These are phyloP conservation scores for Pogonocichla stellata DNA, from an alignment of 2,113 vertebrate genomes.

Conservation along the genomic window DNA sequence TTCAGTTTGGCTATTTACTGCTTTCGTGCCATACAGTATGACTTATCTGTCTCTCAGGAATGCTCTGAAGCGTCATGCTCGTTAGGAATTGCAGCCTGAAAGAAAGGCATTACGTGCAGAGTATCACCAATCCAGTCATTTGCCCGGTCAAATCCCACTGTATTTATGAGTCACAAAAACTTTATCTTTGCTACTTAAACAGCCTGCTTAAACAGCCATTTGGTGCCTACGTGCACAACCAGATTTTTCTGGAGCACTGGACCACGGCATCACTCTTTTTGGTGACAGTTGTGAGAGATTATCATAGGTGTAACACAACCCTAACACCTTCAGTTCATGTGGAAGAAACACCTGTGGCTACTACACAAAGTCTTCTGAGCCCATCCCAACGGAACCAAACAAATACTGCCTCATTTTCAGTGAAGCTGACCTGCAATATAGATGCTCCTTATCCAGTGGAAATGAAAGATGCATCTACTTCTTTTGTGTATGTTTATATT, in stretches of 20 bases:
- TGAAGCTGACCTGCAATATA: background rate
- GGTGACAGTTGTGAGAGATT: background rate
- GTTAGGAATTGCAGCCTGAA: background rate
- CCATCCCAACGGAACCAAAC: background rate
- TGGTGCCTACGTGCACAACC: rapidly evolving
- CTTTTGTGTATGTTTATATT: background rate
- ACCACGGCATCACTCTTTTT: background rate
- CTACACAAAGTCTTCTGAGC: background rate
- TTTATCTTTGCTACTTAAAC: background rate
- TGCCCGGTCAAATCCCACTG: background rate
- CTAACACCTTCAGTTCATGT: background rate
- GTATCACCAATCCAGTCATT: background rate
- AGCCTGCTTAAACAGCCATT: background rate
- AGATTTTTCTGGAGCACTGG: background rate
- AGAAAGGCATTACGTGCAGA: background rate
- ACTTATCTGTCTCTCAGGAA: background rate
- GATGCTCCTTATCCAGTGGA: background rate
- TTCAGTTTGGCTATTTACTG: background rate
- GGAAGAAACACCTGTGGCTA: background rate
- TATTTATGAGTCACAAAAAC: background rate
- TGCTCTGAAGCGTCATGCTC: background rate
- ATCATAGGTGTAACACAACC: background rate
- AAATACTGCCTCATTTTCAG: background rate
- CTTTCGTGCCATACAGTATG: background rate
- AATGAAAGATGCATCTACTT: background rate